Evolutionary conservation across 2,797 vertebrate genomes (phyloP).

Genomic region (Coregonus suidteri): DNA sequence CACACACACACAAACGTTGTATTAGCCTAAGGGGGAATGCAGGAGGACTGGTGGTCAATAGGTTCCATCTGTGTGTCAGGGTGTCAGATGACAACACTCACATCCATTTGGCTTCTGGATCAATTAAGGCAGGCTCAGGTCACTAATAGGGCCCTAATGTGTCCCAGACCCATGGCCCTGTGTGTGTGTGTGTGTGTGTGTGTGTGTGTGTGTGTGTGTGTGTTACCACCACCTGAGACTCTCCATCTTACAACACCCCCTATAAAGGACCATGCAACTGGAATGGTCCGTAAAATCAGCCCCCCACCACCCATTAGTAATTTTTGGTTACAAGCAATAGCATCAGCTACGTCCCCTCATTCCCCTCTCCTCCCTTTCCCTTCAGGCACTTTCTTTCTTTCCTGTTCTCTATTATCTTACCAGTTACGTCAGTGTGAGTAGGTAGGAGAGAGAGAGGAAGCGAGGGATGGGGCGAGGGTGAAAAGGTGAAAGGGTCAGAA

Average conservation of each 20-base stretch:
- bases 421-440: too few relatives aligned
- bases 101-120: conserved; percentile 45
- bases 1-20: not conserved
- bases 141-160: conserved; percentile 52
- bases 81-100: conserved; percentile 52
- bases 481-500: too few relatives aligned
- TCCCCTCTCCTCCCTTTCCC: not conserved
- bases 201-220: conserved; percentile 30
- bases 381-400: too few relatives aligned
- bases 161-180: conserved; percentile 13
- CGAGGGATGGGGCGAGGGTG: too few relatives aligned
- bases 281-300: conserved; percentile 23
- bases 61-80: conserved; percentile 44
- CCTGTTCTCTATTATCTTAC: too few relatives aligned
- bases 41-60: conserved; percentile 29
- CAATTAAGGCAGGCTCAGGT: conserved; percentile 42
- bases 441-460: not conserved
- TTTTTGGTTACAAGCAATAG: too few relatives aligned
- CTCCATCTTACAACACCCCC: conserved; percentile 8
- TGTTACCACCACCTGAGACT: conserved; percentile 7
- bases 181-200: not conserved
- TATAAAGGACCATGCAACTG: conserved; percentile 9
- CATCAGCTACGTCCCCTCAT: conserved; percentile 17
- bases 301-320: conserved; percentile 23
- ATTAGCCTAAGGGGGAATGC: conserved; percentile 8